These are phyloP conservation scores for Lophotriccus pileatus DNA, from an alignment of 2,797 vertebrate species.

Conservation along the genomic window DNA sequence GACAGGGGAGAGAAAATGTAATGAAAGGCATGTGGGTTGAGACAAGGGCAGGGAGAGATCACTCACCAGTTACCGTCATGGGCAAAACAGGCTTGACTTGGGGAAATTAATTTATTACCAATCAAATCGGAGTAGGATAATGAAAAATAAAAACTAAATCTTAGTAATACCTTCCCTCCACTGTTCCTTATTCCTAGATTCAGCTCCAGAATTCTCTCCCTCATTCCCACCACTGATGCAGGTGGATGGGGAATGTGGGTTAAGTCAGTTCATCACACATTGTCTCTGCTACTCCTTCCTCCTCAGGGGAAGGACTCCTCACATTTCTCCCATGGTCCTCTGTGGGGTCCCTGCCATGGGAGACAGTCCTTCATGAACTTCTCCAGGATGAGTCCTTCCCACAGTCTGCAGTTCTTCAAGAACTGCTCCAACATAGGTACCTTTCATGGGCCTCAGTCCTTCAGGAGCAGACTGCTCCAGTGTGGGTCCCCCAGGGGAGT, in stretches of 20 bases:
- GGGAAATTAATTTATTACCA: background rate
- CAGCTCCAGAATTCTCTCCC: background rate
- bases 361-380: background rate
- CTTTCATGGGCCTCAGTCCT: background rate
- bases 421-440: background rate
- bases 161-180: background rate
- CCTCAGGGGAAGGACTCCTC: background rate
- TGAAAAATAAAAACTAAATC: background rate
- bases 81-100: background rate
- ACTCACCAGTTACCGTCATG: accelerated
- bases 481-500: background rate
- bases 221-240: background rate
- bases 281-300: background rate
- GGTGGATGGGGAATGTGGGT: background rate
- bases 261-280: background rate
- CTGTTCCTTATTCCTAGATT: background rate
- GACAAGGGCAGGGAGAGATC: background rate
- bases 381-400: background rate
- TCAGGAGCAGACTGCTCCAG: background rate
- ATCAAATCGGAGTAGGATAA: background rate
- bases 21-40: background rate
- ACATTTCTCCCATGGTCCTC: background rate
- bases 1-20: background rate
- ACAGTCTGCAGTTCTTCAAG: background rate
- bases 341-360: background rate